phyloP scores from a whole-genome alignment of 2,797 vertebrate species.

The Heterohyrax brucei region DNA sequence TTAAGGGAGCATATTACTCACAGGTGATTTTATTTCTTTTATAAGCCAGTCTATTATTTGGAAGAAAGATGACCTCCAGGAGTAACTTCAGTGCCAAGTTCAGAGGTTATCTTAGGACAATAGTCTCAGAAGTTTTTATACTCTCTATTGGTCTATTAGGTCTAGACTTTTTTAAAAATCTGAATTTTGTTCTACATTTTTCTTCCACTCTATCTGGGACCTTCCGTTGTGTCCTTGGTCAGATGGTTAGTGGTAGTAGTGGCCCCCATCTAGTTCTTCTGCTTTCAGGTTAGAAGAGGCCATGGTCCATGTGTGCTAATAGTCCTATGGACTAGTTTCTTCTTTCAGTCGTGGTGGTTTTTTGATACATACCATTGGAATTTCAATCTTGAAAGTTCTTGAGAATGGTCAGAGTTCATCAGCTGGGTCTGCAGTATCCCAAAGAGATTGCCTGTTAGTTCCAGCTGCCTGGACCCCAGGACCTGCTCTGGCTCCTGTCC shows the following conservation, averaged over 20 bases:
- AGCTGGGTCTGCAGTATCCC: background rate
- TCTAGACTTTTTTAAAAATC: background rate
- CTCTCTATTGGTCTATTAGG: background rate
- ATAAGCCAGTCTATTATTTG: background rate
- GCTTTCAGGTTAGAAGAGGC: background rate
- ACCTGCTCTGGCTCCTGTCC: background rate
- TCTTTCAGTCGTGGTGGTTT: background rate
- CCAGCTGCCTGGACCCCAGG: background rate
- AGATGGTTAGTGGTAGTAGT: background rate
- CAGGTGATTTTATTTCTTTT: background rate
- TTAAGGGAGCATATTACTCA: background rate
- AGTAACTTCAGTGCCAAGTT: background rate
- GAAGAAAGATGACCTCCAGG: background rate
- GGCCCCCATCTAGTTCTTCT: background rate
- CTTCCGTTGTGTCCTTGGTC: background rate
- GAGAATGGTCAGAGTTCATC: constrained; percentile 16
- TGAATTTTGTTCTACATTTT: background rate
- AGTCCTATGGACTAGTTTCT: too few species aligned
- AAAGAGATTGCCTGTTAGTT: constrained; percentile 32
- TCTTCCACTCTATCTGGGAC: background rate
- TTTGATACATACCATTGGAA: background rate
- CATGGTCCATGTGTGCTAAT: background rate
- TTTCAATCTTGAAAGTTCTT: constrained; percentile 7
- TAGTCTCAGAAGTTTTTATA: background rate
- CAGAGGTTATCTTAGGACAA: background rate